Conservation (phyloP, 2,797 vertebrate genomes). For the Phyllotis vaccarum region DNA sequence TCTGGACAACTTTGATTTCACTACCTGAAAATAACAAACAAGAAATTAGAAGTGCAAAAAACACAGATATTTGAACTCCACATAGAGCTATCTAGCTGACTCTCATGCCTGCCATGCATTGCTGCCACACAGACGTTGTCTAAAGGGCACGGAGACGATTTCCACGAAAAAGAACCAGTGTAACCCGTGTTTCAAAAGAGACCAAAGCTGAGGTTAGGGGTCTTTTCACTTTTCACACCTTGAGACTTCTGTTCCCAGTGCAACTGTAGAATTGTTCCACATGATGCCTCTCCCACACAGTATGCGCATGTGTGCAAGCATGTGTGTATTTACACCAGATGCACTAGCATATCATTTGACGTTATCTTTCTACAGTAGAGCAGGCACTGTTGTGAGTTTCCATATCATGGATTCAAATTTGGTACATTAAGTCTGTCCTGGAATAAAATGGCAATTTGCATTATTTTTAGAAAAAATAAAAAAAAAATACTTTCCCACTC, state of each 20-base stretch:
- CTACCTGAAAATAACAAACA: slow-evolving; percentile 91
- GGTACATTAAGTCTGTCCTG: not conserved
- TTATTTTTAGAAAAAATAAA: slow-evolving; percentile 18
- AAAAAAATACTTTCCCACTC: not conserved
- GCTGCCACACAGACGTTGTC: not conserved
- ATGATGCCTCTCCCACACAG: not conserved
- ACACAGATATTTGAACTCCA: not conserved
- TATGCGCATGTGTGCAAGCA: not conserved
- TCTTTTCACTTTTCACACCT: not conserved
- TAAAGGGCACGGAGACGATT: not conserved
- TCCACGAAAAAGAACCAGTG: not conserved
- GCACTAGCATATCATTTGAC: not conserved
- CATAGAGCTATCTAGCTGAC: not conserved
- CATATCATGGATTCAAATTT: not conserved
- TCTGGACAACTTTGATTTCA: slow-evolving; percentile 89
- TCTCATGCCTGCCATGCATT: not conserved
- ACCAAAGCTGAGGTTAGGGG: not conserved
- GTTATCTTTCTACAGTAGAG: not conserved
- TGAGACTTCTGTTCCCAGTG: not conserved
- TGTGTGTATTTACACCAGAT: not conserved
- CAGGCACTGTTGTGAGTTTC: not conserved
- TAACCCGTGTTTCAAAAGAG: not conserved
- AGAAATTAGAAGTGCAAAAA: slow-evolving; percentile 18
- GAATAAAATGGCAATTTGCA: not conserved
- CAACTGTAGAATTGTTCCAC: not conserved